A percentile compares a stretch with the other conserved stretches of the same genome.
Conservation (phyloP, 2,113 vertebrate genomes). For the Crypturellus undulatus region DNA sequence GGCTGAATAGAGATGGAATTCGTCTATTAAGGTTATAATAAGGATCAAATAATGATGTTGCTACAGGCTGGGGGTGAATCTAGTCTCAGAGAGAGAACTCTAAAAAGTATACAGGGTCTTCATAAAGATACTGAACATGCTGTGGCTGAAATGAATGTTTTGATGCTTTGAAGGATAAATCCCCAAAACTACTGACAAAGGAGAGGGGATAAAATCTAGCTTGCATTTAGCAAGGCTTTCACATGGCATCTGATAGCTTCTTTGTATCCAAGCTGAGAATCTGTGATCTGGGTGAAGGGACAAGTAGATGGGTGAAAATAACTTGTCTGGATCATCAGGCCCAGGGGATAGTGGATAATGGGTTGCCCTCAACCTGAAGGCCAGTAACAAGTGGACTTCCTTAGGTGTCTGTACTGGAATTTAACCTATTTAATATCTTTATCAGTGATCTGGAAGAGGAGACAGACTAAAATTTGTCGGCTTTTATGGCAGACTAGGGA, state of each 20-base stretch:
- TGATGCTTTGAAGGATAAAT: conserved; percentile 21
- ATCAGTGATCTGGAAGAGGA: background rate
- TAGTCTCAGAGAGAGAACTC: background rate
- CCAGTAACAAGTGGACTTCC: background rate
- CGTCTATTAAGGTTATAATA: background rate
- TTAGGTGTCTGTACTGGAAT: background rate
- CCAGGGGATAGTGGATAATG: background rate
- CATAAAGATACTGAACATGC: background rate
- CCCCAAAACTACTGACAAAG: background rate
- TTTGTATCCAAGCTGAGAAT: background rate
- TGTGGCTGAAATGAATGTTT: conserved; percentile 20
- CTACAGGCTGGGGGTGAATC: background rate
- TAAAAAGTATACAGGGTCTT: background rate
- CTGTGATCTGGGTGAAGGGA: background rate
- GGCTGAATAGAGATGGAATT: background rate
- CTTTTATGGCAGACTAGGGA: background rate
- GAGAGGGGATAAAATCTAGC: background rate
- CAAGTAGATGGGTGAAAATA: background rate
- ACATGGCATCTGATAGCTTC: background rate
- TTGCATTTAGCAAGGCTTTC: background rate
- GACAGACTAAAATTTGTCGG: background rate
- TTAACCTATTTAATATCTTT: background rate
- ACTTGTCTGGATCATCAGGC: background rate
- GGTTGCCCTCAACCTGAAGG: fast-evolving
- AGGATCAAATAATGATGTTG: conserved; percentile 7